Conservation (phyloP, 1,140 invertebrate genomes). For the Druon quercuslanigerum region DNA sequence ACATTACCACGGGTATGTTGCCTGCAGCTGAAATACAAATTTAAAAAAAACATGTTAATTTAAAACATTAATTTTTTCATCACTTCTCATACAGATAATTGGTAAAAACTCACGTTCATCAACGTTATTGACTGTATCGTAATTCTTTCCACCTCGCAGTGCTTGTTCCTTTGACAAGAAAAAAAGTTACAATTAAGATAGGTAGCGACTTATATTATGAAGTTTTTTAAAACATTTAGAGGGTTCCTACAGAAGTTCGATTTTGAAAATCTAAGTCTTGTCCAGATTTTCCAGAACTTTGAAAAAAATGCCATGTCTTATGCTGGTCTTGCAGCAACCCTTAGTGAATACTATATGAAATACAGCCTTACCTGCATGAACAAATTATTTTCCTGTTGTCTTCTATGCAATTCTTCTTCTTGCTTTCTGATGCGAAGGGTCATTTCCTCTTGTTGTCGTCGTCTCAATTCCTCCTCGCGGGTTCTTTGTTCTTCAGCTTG, state of each 20-base stretch:
- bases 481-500: conserved; percentile 88
- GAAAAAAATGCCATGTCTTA: too few species aligned
- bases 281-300: too few species aligned
- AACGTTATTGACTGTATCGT: conserved; percentile 67
- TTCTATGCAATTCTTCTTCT: conserved; percentile 87
- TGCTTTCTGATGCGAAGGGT: conserved; percentile 84
- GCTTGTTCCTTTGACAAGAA: conserved; percentile 68
- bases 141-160: conserved; percentile 70
- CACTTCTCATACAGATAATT: background rate
- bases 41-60: conserved; percentile 9
- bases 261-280: too few species aligned
- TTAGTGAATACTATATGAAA: background rate
- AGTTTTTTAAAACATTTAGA: too few species aligned
- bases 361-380: conserved; percentile 82
- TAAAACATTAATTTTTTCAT: conserved; percentile 3
- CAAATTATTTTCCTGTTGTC: conserved; percentile 88
- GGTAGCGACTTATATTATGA: too few species aligned
- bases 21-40: conserved; percentile 67
- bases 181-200: background rate
- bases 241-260: too few species aligned
- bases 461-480: conserved; percentile 83
- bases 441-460: conserved; percentile 85
- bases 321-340: too few species aligned
- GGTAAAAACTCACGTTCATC: conserved; percentile 51
- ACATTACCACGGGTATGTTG: conserved; percentile 74